Conservation (phyloP, 2,113 vertebrate species). For the Rhea pennata region DNA sequence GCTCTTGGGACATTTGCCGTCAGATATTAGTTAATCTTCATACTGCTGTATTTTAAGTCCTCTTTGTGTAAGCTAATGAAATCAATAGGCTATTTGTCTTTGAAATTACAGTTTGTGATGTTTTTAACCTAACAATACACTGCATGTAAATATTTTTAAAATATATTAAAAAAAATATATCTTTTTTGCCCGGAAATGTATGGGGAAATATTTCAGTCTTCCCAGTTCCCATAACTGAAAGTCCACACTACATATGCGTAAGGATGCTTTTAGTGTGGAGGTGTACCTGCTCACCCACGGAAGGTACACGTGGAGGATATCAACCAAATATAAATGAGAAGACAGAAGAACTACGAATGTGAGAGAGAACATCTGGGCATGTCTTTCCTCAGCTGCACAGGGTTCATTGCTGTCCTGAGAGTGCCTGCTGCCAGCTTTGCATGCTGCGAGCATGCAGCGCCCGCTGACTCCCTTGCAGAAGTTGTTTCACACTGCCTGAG, state of each 20-base stretch:
- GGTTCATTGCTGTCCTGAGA: neutral
- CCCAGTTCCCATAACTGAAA: neutral
- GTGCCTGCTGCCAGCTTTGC: neutral
- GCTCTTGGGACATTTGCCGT: neutral
- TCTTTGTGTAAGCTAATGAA: neutral
- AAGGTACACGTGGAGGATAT: neutral
- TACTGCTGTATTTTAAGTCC: neutral
- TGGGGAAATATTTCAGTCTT: neutral
- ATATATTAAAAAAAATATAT: neutral
- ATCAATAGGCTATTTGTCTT: neutral
- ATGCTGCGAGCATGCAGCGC: neutral
- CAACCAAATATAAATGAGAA: neutral
- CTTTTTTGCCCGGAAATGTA: neutral
- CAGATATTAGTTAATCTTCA: neutral
- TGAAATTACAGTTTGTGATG: neutral
- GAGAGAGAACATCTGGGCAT: neutral
- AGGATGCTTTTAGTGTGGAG: neutral
- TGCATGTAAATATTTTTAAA: neutral
- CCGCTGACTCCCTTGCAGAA: neutral
- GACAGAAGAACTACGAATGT: neutral
- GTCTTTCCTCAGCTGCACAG: neutral
- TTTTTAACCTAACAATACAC: neutral
- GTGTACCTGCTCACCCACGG: neutral
- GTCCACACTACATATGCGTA: neutral
- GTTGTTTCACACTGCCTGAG: neutral